phyloP scores from a whole-genome alignment of 2,113 vertebrate genomes.

The Muntiacus reevesi region DNA sequence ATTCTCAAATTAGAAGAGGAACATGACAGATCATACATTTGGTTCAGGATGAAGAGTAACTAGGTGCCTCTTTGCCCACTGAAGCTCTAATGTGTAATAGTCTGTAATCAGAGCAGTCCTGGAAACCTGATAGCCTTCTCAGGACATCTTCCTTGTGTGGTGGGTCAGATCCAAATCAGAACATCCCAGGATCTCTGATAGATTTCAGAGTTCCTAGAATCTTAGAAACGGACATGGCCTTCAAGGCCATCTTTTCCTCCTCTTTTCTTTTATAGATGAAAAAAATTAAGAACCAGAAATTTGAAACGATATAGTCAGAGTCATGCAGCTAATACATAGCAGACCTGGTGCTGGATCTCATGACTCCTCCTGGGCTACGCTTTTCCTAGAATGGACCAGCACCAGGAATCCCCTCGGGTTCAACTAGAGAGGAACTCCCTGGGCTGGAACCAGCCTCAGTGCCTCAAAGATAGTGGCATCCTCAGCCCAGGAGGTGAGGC shows the following conservation, averaged over 20 bases:
- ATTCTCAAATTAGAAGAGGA: conserved; percentile 13
- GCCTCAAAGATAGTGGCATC: neutral
- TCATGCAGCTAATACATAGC: neutral
- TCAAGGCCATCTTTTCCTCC: neutral
- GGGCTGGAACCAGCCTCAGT: neutral
- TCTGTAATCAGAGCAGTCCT: neutral
- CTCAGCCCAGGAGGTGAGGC: neutral
- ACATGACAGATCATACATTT: neutral
- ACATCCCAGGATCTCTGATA: neutral
- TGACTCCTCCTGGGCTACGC: neutral
- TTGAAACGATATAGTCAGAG: neutral
- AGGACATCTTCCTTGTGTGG: neutral
- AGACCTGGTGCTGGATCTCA: neutral
- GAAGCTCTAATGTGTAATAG: neutral
- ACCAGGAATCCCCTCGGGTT: neutral
- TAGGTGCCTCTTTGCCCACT: neutral
- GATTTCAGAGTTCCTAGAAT: neutral
- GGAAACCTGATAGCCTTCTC: neutral
- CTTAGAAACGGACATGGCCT: neutral
- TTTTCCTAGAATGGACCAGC: neutral
- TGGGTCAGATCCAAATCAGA: neutral
- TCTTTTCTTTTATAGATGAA: neutral
- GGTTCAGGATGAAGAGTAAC: neutral
- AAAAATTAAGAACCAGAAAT: neutral
- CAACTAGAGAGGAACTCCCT: neutral